A percentile compares a stretch with the other conserved stretches of the same genome.
Conservation (phyloP, 2,113 vertebrate genomes). For the Thamnophis sirtalis region DNA sequence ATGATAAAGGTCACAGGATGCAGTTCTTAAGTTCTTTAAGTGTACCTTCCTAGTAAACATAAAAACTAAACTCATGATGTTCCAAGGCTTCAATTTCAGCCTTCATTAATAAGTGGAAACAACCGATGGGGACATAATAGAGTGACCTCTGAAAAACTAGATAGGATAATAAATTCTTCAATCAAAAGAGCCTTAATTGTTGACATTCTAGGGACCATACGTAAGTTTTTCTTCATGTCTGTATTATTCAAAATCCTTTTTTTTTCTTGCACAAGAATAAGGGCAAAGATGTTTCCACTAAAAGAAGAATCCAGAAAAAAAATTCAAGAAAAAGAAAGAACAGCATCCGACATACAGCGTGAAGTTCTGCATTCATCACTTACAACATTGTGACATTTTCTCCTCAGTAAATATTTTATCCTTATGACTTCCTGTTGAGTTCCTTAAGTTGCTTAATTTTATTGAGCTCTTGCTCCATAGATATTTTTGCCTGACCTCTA, state of each 20-base stretch:
- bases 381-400: neutral
- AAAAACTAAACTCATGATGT: neutral
- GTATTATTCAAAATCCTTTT: neutral
- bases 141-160: neutral
- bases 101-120: constrained; percentile 9
- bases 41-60: neutral
- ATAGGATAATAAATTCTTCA: neutral
- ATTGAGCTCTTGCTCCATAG: neutral
- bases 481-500: neutral
- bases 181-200: neutral
- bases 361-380: neutral
- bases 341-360: neutral
- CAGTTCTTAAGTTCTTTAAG: neutral
- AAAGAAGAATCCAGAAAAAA: neutral
- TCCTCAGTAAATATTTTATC: neutral
- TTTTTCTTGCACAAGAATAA: neutral
- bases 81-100: neutral
- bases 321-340: neutral
- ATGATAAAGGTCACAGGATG: neutral
- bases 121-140: neutral
- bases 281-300: neutral
- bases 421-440: neutral
- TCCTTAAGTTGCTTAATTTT: neutral
- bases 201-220: neutral
- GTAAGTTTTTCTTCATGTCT: neutral